Evolutionary conservation across 2,113 vertebrate genomes (phyloP).

Genomic region (Cryptomyrus ogoouensis): DNA sequence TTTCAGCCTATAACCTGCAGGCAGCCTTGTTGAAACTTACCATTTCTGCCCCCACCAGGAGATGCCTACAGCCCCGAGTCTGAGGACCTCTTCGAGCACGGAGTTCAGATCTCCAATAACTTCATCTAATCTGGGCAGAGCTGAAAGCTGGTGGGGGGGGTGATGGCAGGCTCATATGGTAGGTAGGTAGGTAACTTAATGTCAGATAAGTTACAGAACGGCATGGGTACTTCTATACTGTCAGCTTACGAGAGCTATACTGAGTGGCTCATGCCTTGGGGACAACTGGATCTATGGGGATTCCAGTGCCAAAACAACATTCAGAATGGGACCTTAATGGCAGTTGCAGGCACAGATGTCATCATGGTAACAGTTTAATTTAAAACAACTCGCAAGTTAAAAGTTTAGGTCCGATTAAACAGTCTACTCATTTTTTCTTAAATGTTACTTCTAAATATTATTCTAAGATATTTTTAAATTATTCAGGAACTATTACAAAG

Average conservation of each 20-base stretch:
- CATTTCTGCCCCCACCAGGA: conserved; percentile 51
- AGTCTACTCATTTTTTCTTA: not conserved
- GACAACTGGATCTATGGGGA: not conserved
- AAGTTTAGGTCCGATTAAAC: not conserved
- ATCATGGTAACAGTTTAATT: conserved; percentile 31
- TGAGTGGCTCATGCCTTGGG: not conserved
- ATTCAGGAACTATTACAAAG: conserved; percentile 2
- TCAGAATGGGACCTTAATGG: not conserved
- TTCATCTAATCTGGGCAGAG: conserved; percentile 64
- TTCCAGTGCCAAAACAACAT: not conserved
- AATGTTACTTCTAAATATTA: conserved; percentile 13
- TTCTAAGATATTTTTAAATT: conserved; percentile 5
- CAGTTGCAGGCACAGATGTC: conserved; percentile 25
- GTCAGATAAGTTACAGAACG: conserved; percentile 24
- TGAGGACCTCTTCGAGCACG: conserved; percentile 78
- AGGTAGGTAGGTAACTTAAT: conserved; percentile 14
- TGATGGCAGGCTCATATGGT: conserved; percentile 7
- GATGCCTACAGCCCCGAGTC: conserved; percentile 70
- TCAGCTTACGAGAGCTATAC: not conserved
- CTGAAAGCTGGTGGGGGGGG: not conserved
- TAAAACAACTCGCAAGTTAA: not conserved
- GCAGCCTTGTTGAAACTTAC: not conserved
- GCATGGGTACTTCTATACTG: not conserved
- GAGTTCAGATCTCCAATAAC: conserved; percentile 80
- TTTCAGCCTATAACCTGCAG: not conserved